Evolutionary conservation across 1,140 invertebrate genomes (phyloP), one percentile per base, ranked within the genome.

Genomic region (Atta texana): DNA sequence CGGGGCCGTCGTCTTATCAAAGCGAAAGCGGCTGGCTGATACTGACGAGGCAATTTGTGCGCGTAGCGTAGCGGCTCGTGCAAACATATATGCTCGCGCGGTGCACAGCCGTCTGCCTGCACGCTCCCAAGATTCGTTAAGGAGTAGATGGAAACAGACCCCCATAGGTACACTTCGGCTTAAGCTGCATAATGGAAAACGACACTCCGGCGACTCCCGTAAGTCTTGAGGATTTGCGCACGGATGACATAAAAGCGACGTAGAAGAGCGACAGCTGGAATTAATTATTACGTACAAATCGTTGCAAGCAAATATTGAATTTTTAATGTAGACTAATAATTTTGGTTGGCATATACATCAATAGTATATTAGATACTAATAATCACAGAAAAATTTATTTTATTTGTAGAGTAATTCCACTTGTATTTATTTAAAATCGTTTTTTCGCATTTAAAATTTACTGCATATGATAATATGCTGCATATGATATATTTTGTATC

Each of bases 151-250:
- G 77, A 84, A 84, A 84, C 82, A 86, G 86, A 91, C 31, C 88
- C 87, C 89, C 90, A 81, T 80, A 91, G 90, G 87, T 87, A 74
- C 85, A 75, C 81, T 86, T 85, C 44, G 39, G 59, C 74, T 82
- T 81, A 75, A 87, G 51, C 66, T 66, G 75, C 81, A 68, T 90
- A 89, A 91, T 91, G 81, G 89, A 53, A 89, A 90, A 91, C 76
- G 90, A 85, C 66, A 75, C 89, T 87, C 87, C 44, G 76, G 90
- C 84, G 89, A 90, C 63, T 87, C 59, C 66, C 64, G 80, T 51
- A 69, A 76, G 86, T 85, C 75, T 76, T 74, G n/a, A 76, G 81
- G 76, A 78, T 85, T 75, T 53, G 69, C 64, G 85, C 74, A 16
- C 39, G 64, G 21, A 59, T 81, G 85, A 80, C 44, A 51, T 49